Evolutionary conservation across 1,140 invertebrate genomes (phyloP), one percentile per base, ranked within the genome.

Genomic region (Bathynomus jamesi): DNA sequence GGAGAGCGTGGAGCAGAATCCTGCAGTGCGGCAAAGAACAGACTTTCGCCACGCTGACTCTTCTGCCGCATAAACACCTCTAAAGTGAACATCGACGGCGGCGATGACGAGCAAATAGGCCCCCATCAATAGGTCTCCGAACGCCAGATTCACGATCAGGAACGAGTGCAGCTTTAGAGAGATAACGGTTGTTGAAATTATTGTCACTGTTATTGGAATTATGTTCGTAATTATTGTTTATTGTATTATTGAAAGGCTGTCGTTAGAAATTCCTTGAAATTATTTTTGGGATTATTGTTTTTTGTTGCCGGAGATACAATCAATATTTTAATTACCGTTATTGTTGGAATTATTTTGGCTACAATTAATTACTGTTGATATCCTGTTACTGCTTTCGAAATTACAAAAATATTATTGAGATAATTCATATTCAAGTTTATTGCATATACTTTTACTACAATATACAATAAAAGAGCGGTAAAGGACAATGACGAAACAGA

Each of bases 1-100:
- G 64, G 87, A 88, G 65, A 88, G 84, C n/a, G 88, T 89, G 74
- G 86, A 87, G 29, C 89, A 79, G 74, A 89, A 87, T 5, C 88
- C 88, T 82, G 81, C 85, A 65, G 86, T 79, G 67, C 83, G 82
- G 78, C 86, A 87, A 8, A 86, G 80, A 7, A 74, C 71, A 68
- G 83, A 85, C 17, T 81, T 80, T n/a, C 85, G 78, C 86, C 86
- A 87, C n/a, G 76, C 63, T 27, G 80, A 78, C 71, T 85, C 85
- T 74, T 85, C 79, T 7, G 84, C 80, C 46, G 83, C 82, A 77
- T 87, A 87, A 17, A 82, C 81, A 1, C 85, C 85, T 28, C 85
- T 80, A 77, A 85, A 86, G 69, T 83, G 79, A 13, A 80, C 78
- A 78, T 86, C 85, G 0, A 84, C 84, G 0, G 79, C 76, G 17